phyloP scores from a whole-genome alignment of 1,140 invertebrate genomes.

The Bacillus rossius region DNA sequence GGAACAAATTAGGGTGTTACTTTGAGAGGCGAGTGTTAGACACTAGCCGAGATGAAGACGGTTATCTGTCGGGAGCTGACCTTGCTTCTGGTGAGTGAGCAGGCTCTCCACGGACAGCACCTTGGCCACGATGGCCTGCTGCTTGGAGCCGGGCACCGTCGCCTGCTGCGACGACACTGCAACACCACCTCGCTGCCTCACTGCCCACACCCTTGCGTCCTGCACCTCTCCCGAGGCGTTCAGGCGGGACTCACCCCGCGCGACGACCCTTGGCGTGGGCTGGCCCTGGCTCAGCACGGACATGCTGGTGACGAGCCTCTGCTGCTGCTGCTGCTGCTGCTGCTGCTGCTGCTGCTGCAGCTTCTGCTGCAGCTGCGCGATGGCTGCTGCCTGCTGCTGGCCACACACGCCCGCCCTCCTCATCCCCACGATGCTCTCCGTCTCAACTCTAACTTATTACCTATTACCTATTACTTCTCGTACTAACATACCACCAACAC shows the following conservation, averaged over 20 bases:
- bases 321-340: constrained; percentile 35
- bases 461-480: too few relatives aligned
- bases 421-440: too few relatives aligned
- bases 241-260: constrained; percentile 16
- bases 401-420: too few relatives aligned
- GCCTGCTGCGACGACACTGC: constrained; percentile 12
- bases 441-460: too few relatives aligned
- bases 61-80: too few relatives aligned
- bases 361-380: constrained; percentile 40
- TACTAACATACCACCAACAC: too few relatives aligned
- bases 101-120: constrained; percentile 62
- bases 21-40: too few relatives aligned
- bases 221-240: too few relatives aligned
- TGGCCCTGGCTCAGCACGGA: constrained; percentile 9
- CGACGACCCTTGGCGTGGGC: constrained; percentile 19
- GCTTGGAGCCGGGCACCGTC: constrained; percentile 22
- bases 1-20: too few relatives aligned
- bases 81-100: constrained; percentile 46
- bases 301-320: constrained; percentile 29
- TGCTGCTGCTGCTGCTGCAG: constrained; percentile 25
- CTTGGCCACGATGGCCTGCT: constrained; percentile 47
- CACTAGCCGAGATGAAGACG: too few relatives aligned
- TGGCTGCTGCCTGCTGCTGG: constrained; percentile 14
- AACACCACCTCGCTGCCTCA: constrained; percentile 23
- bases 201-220: constrained; percentile 25